phyloP scores from a whole-genome alignment of 2,888 invertebrate species.

The Lagria hirta region DNA sequence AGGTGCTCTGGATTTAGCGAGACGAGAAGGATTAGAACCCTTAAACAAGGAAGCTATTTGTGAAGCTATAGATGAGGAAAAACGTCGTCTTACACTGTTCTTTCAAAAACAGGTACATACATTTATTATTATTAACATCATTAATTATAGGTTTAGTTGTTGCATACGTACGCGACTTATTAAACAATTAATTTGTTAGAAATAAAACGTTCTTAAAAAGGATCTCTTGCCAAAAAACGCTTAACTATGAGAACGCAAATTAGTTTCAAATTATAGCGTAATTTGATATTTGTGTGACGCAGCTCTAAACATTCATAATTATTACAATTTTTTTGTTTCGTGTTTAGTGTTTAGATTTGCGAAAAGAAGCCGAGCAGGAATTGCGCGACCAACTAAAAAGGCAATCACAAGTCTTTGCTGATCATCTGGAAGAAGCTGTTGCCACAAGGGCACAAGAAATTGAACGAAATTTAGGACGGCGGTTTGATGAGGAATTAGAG shows the following conservation, averaged over 20 bases:
- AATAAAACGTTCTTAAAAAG: no score
- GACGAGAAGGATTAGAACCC: slow-evolving; percentile 57
- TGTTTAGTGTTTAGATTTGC: slow-evolving; percentile 64
- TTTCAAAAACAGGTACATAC: slow-evolving; percentile 77
- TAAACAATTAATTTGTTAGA: no score
- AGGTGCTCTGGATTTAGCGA: slow-evolving; percentile 64
- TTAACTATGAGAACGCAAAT: no score
- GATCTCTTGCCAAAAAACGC: no score
- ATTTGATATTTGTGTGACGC: background rate
- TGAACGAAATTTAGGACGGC: slow-evolving; percentile 57
- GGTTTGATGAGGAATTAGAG: slow-evolving; percentile 68
- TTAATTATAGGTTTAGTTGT: no score
- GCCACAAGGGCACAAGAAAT: slow-evolving; percentile 56
- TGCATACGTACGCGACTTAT: no score
- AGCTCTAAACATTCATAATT: slow-evolving; percentile 1
- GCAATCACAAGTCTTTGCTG: slow-evolving; percentile 83
- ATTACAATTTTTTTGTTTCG: slow-evolving; percentile 2
- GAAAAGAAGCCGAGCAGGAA: slow-evolving; percentile 69
- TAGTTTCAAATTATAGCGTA: no score
- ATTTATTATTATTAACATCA: no score
- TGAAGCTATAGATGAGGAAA: slow-evolving; percentile 70
- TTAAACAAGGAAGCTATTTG: slow-evolving; percentile 62
- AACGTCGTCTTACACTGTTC: slow-evolving; percentile 65
- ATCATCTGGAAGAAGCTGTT: slow-evolving; percentile 75
- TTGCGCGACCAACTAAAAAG: slow-evolving; percentile 77